These are phyloP conservation scores for Ochlodes sylvanus DNA, from an alignment of 2,888 invertebrate species.

Conservation along the genomic window DNA sequence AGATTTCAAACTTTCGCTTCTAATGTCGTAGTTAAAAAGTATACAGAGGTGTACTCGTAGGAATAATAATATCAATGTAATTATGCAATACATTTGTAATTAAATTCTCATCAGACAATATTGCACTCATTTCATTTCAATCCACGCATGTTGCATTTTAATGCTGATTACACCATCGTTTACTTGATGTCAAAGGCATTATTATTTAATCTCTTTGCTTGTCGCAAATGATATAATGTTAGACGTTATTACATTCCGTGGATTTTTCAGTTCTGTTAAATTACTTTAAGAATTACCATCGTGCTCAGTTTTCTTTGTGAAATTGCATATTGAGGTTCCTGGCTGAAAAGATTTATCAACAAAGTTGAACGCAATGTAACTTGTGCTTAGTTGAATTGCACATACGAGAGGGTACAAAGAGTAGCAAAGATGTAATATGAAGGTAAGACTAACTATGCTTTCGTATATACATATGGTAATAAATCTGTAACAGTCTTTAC, in stretches of 20 bases:
- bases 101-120: constrained; percentile 19
- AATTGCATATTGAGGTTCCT: background rate
- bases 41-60: no score
- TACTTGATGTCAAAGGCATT: background rate
- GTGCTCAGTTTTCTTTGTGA: background rate
- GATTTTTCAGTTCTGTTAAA: background rate
- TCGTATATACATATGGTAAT: no score
- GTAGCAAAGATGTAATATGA: no score
- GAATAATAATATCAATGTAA: background rate
- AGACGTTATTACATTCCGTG: constrained; percentile 1
- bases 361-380: no score
- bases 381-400: no score
- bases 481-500: no score
- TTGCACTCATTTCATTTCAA: constrained; percentile 29
- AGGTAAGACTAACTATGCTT: no score
- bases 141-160: constrained; percentile 25
- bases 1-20: no score
- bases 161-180: constrained; percentile 26
- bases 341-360: no score
- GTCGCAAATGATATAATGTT: background rate
- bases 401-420: no score
- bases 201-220: constrained; percentile 8
- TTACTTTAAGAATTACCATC: background rate
- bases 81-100: constrained; percentile 20
- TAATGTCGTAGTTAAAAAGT: no score